Evolutionary conservation across 2,888 invertebrate genomes (phyloP).

Genomic region (Desoria tigrina): DNA sequence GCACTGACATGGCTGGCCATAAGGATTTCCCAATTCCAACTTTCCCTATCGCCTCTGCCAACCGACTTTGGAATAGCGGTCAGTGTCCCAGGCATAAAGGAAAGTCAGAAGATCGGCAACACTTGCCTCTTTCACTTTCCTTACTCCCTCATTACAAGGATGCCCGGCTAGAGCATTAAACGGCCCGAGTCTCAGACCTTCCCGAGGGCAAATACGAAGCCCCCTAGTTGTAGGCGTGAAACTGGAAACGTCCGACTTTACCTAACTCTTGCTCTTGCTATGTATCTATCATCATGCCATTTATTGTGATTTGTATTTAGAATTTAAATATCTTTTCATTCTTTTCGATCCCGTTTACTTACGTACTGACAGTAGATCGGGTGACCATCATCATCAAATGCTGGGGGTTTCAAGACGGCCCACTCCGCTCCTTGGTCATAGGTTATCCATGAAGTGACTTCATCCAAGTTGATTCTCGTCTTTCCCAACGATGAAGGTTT

Average conservation of each 20-base stretch:
- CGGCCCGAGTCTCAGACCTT: slow-evolving; percentile 54
- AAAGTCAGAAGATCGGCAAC: slow-evolving; percentile 35
- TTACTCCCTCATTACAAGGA: slow-evolving; percentile 47
- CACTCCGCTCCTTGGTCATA: slow-evolving; percentile 85
- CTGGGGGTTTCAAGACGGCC: slow-evolving; percentile 73
- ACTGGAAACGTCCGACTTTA: slow-evolving; percentile 43
- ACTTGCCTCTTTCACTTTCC: slow-evolving; percentile 50
- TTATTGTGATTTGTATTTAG: neutral
- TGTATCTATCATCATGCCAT: slow-evolving; percentile 37
- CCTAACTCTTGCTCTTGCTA: neutral
- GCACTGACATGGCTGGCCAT: slow-evolving; percentile 51
- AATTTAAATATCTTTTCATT: neutral
- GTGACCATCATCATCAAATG: slow-evolving; percentile 68
- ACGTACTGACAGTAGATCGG: slow-evolving; percentile 66
- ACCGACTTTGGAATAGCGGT: neutral
- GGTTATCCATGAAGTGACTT: slow-evolving; percentile 76
- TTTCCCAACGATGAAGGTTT: slow-evolving; percentile 56
- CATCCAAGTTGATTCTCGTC: slow-evolving; percentile 64
- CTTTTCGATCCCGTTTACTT: slow-evolving; percentile 27
- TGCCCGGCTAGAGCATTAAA: slow-evolving; percentile 50
- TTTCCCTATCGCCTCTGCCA: slow-evolving; percentile 45
- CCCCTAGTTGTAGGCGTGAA: slow-evolving; percentile 53
- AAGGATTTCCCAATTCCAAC: slow-evolving; percentile 49
- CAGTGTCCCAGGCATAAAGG: slow-evolving; percentile 45
- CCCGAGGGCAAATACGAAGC: slow-evolving; percentile 47